Conservation (phyloP, 2,797 vertebrate genomes). For the Argyrosomus regius region DNA sequence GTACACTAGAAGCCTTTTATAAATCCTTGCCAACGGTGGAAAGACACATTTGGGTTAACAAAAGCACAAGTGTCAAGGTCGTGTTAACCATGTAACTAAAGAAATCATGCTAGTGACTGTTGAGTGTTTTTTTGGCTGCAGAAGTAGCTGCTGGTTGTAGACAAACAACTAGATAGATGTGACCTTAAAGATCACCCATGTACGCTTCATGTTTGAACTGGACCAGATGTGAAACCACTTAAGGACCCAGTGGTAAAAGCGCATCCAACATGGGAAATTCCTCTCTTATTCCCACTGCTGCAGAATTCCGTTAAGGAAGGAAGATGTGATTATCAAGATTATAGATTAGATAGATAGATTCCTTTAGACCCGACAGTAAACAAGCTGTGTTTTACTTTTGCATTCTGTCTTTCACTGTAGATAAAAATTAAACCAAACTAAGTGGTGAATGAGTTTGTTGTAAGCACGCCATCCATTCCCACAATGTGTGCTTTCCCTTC, state of each 20-base stretch:
- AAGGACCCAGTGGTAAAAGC: neutral
- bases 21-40: slow-evolving; percentile 1
- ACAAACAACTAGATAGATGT: too few relatives aligned
- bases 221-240: slow-evolving; percentile 37
- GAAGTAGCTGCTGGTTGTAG: neutral
- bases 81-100: slow-evolving; percentile 8
- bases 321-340: slow-evolving; percentile 4
- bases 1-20: neutral
- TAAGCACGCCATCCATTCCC: neutral
- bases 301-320: neutral
- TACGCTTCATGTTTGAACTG: neutral
- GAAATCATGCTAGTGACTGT: neutral
- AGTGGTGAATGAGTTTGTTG: neutral
- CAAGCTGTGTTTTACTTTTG: neutral
- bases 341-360: neutral
- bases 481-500: neutral
- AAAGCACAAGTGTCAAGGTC: neutral
- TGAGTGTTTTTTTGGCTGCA: neutral
- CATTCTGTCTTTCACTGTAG: neutral
- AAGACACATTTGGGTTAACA: slow-evolving; percentile 1
- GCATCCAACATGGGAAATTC: slow-evolving; percentile 17
- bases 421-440: slow-evolving; percentile 1
- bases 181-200: neutral
- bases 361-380: neutral
- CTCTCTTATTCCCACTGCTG: slow-evolving; percentile 1